These are phyloP conservation scores for Chloropsis cyanopogon DNA, from an alignment of 2,113 vertebrate species.

Conservation along the genomic window DNA sequence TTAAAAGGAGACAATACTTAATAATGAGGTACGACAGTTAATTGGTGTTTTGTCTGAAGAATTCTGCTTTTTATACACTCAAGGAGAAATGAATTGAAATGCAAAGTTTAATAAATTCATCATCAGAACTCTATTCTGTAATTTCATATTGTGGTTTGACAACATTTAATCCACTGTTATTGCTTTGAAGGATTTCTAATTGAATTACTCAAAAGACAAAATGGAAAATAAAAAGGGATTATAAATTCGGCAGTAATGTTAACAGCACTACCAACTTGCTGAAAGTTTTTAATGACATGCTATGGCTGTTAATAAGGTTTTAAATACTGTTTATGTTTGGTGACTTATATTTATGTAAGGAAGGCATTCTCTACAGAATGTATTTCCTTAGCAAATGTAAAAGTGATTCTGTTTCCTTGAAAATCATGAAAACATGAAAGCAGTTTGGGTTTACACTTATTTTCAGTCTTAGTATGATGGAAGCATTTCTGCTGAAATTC, in stretches of 20 bases:
- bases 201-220: slow-evolving; percentile 70
- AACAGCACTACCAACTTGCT: slow-evolving; percentile 30
- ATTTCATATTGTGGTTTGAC: slow-evolving; percentile 45
- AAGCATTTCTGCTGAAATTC: neutral
- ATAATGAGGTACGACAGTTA: neutral
- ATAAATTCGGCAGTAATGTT: slow-evolving; percentile 25
- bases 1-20: neutral
- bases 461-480: neutral
- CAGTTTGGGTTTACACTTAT: slow-evolving; percentile 1
- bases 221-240: slow-evolving; percentile 47
- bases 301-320: slow-evolving; percentile 59
- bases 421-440: slow-evolving; percentile 17
- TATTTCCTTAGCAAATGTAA: slow-evolving; percentile 46
- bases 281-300: slow-evolving; percentile 49
- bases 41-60: slow-evolving; percentile 35
- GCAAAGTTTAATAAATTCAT: slow-evolving; percentile 51
- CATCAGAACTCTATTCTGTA: slow-evolving; percentile 48
- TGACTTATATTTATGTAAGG: slow-evolving; percentile 16
- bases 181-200: slow-evolving; percentile 70
- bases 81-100: slow-evolving; percentile 45
- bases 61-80: neutral
- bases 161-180: slow-evolving; percentile 66
- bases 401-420: slow-evolving; percentile 40
- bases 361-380: slow-evolving; percentile 43
- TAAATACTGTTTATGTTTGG: neutral